A percentile compares a stretch with the other conserved stretches of the same genome.
Evolutionary conservation across 2,888 invertebrate genomes (phyloP).

Genomic region (Eristalis intricaria): DNA sequence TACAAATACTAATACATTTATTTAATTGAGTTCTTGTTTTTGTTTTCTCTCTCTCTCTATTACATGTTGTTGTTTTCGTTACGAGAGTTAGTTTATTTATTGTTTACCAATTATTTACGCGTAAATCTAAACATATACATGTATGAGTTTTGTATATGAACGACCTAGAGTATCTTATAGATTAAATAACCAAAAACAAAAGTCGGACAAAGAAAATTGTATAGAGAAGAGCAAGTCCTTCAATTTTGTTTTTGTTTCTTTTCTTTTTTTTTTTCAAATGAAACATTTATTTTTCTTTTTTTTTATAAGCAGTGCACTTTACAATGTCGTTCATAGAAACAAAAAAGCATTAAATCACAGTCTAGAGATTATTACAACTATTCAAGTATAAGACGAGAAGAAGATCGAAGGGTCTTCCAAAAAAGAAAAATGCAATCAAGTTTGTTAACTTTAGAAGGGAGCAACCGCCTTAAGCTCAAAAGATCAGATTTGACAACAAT

Average conservation of each 20-base stretch:
- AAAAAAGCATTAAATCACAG: slow-evolving; percentile 15
- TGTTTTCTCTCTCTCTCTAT: not conserved
- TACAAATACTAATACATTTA: slow-evolving; percentile 45
- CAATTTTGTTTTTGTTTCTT: not conserved
- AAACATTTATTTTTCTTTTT: not conserved
- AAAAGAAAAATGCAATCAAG: not conserved
- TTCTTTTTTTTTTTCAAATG: not conserved
- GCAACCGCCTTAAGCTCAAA: not conserved
- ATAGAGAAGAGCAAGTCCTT: not conserved
- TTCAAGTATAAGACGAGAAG: not conserved
- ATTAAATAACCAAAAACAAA: not conserved
- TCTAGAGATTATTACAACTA: slow-evolving; percentile 16
- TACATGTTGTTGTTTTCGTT: not conserved
- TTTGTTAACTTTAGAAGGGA: not conserved
- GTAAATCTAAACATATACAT: not conserved
- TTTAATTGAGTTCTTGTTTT: slow-evolving; percentile 4
- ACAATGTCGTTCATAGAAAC: slow-evolving; percentile 1
- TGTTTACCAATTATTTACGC: not conserved
- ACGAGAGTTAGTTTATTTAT: not conserved
- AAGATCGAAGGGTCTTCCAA: not conserved
- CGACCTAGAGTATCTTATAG: slow-evolving; percentile 1
- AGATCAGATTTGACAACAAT: not conserved
- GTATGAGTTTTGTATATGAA: not conserved
- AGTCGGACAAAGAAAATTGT: not conserved
- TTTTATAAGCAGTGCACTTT: slow-evolving; percentile 2